phyloP scores from a whole-genome alignment of 2,113 vertebrate species.

The Podiceps cristatus region DNA sequence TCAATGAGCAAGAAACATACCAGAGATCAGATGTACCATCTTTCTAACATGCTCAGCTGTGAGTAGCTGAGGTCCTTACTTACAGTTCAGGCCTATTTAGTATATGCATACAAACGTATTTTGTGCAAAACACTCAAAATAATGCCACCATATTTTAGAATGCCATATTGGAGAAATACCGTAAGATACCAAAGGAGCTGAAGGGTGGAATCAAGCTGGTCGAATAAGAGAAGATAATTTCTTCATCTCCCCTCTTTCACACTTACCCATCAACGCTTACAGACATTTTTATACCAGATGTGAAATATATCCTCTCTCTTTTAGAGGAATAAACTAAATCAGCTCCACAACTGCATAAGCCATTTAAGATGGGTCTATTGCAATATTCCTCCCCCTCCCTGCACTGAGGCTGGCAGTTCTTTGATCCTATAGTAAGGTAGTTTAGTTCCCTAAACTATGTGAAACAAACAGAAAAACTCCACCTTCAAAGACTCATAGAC shows the following conservation, averaged over 20 bases:
- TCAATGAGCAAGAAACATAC: not conserved
- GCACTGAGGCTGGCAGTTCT: not conserved
- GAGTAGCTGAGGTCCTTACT: not conserved
- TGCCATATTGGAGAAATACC: not conserved
- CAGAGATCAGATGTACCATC: not conserved
- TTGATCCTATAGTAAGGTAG: not conserved
- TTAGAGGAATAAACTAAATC: not conserved
- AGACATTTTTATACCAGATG: not conserved
- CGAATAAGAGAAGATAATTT: not conserved
- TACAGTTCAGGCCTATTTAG: not conserved
- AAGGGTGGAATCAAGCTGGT: not conserved
- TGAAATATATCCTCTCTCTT: not conserved
- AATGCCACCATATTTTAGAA: not conserved
- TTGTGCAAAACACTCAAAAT: not conserved
- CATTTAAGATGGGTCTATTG: not conserved
- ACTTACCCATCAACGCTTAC: not conserved
- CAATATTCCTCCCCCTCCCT: not conserved
- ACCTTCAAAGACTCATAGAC: not conserved
- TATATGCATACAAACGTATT: accelerated
- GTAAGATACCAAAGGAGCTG: not conserved
- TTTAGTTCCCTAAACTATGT: not conserved
- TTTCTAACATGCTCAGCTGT: not conserved
- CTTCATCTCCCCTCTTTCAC: not conserved
- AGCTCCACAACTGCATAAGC: not conserved
- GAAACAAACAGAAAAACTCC: not conserved